Evolutionary conservation across 2,113 vertebrate species (phyloP).

Genomic region (Seriola rivoliana): DNA sequence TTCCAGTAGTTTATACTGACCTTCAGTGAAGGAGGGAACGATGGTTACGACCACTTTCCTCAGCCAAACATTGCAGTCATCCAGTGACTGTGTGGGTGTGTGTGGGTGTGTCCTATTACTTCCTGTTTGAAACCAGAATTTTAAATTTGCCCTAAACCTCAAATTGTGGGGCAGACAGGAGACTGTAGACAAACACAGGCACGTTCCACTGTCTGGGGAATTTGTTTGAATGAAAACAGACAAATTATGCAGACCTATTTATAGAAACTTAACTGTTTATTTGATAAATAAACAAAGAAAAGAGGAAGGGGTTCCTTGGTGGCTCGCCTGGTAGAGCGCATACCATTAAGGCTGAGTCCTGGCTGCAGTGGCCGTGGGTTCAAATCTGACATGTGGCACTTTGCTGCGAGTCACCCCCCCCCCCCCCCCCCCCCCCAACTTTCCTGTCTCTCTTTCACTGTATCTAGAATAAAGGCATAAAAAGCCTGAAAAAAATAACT

Average conservation of each 20-base stretch:
- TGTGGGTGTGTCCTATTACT: conserved; percentile 56
- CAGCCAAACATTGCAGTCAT: conserved; percentile 26
- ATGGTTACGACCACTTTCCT: neutral
- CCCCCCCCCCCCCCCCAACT: too few species aligned
- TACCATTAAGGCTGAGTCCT: too few species aligned
- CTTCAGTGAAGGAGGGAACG: conserved; percentile 1
- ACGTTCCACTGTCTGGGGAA: conserved; percentile 16
- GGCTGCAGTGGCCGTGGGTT: too few species aligned
- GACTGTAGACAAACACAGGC: conserved; percentile 41
- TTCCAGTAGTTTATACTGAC: neutral
- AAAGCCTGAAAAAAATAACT: too few species aligned
- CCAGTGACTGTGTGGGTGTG: conserved; percentile 11
- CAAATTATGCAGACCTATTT: neutral
- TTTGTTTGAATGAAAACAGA: conserved; percentile 21
- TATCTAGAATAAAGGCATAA: too few species aligned
- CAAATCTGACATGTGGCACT: too few species aligned
- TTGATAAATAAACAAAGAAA: neutral
- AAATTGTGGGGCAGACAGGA: conserved; percentile 60
- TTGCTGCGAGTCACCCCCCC: too few species aligned
- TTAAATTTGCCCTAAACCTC: conserved; percentile 73
- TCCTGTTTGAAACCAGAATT: conserved; percentile 62
- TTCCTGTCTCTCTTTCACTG: too few species aligned
- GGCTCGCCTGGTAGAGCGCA: too few species aligned
- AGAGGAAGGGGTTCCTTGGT: too few species aligned
- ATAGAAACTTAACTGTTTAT: neutral